phyloP scores from a whole-genome alignment of 2,888 invertebrate genomes.

The Petrolisthes manimaculis region DNA sequence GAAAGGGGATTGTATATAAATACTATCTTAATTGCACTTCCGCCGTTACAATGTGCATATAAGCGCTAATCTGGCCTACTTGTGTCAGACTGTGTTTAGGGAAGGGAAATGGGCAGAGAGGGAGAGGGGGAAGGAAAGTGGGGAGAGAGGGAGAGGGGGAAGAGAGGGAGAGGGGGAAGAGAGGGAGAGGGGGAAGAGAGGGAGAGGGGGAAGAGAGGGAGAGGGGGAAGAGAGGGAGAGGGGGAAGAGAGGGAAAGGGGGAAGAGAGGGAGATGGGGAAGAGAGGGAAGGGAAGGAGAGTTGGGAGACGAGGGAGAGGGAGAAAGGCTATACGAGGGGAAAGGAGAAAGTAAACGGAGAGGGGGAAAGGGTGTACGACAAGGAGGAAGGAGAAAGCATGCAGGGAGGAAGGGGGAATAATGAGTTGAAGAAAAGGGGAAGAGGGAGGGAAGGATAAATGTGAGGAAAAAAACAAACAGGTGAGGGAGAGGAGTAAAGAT shows the following conservation, averaged over 20 bases:
- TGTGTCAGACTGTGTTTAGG: not conserved
- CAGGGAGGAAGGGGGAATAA: not conserved
- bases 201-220: not conserved
- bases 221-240: not conserved
- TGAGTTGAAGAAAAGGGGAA: too few relatives aligned
- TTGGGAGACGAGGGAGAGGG: not conserved
- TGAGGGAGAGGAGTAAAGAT: too few relatives aligned
- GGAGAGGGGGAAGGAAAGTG: slow-evolving; percentile 1
- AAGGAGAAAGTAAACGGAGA: not conserved
- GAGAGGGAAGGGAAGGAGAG: not conserved
- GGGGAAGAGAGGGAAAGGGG: not conserved
- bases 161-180: not conserved
- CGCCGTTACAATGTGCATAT: too few relatives aligned
- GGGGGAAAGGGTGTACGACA: not conserved
- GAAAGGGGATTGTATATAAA: too few relatives aligned
- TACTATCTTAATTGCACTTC: too few relatives aligned
- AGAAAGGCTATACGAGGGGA: not conserved
- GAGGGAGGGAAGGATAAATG: too few relatives aligned
- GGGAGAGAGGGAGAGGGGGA: slow-evolving; percentile 12
- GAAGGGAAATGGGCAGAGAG: too few relatives aligned
- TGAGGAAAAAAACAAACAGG: too few relatives aligned
- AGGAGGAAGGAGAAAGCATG: not conserved
- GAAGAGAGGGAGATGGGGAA: not conserved
- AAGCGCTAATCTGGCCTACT: too few relatives aligned
- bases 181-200: not conserved